Percentiles rank a stretch among this genome's conserved stretches.
These are phyloP conservation scores for Oriolus oriolus DNA, from an alignment of 2,113 vertebrate genomes.

Conservation along the genomic window DNA sequence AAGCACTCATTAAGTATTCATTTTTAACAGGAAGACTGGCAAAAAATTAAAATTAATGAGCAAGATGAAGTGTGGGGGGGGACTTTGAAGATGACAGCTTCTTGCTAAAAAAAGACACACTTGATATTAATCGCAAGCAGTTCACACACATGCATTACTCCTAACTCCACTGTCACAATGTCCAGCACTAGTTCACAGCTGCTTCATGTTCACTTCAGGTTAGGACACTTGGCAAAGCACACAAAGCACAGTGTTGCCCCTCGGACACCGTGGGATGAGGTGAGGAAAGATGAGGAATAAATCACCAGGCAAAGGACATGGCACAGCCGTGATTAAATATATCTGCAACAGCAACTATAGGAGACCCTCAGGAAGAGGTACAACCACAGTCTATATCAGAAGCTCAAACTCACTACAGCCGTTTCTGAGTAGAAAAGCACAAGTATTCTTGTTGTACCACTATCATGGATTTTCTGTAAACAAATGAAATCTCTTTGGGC, in stretches of 20 bases:
- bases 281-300: neutral
- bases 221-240: neutral
- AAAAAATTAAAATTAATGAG: constrained; percentile 70
- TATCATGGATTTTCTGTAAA: neutral
- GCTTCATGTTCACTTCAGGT: neutral
- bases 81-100: constrained; percentile 56
- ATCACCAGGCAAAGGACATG: neutral
- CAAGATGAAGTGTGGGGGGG: constrained; percentile 8
- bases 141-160: neutral
- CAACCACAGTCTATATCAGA: neutral
- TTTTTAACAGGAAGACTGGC: constrained; percentile 62
- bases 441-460: neutral
- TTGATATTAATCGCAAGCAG: constrained; percentile 48
- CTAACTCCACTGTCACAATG: neutral
- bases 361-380: neutral
- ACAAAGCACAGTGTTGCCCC: neutral
- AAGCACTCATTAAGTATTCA: constrained; percentile 63
- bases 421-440: neutral
- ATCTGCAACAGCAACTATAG: neutral
- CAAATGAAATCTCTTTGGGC: neutral
- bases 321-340: neutral
- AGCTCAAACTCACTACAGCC: neutral
- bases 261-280: neutral
- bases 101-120: constrained; percentile 40
- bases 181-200: neutral